Percentiles rank a stretch among this genome's conserved stretches.
These are phyloP conservation scores for Calycopis cecrops DNA, from an alignment of 1,140 invertebrate genomes.

Conservation along the genomic window DNA sequence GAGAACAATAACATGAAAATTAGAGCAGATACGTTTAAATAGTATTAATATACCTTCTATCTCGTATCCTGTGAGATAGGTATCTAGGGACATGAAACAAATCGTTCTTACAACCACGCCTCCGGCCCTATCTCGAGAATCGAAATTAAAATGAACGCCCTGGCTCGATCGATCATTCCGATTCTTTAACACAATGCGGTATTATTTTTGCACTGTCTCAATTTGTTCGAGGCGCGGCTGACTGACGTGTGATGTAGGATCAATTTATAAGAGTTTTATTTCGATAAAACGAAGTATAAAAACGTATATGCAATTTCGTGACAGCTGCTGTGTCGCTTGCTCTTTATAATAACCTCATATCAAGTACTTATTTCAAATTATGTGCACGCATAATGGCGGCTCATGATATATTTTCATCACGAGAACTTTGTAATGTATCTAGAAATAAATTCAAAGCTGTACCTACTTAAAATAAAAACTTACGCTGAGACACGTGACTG, in stretches of 20 bases:
- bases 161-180: slow-evolving; percentile 69
- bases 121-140: slow-evolving; percentile 60
- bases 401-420: no score
- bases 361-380: no score
- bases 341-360: slow-evolving; percentile 7
- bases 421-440: no score
- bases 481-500: no score
- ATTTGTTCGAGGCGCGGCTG: slow-evolving; percentile 52
- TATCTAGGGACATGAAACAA: slow-evolving; percentile 67
- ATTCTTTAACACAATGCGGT: slow-evolving; percentile 68
- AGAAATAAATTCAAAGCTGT: no score
- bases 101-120: slow-evolving; percentile 65
- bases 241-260: slow-evolving; percentile 56
- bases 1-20: neutral
- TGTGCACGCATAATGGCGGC: no score
- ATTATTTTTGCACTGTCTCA: slow-evolving; percentile 69
- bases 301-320: slow-evolving; percentile 29
- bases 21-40: slow-evolving; percentile 12
- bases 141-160: slow-evolving; percentile 73
- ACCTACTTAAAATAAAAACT: no score
- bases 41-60: slow-evolving; percentile 11
- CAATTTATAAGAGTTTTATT: slow-evolving; percentile 47
- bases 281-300: slow-evolving; percentile 46
- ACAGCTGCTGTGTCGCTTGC: slow-evolving; percentile 21
- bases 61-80: slow-evolving; percentile 34